phyloP scores from a whole-genome alignment of 1,140 invertebrate genomes.

The Nylanderia fulva region DNA sequence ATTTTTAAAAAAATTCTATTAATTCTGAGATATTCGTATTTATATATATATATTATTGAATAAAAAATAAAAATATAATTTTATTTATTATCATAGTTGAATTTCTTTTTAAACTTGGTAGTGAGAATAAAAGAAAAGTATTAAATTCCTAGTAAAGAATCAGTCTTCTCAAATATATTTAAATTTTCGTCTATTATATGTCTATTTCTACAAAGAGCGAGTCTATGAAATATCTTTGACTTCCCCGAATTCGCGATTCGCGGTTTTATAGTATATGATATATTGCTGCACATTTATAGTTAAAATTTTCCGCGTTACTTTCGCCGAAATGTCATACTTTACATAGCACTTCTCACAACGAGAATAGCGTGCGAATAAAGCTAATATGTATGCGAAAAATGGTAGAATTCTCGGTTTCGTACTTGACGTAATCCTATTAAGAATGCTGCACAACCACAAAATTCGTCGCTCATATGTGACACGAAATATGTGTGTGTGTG shows the following conservation, averaged over 20 bases:
- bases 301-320: conserved; percentile 16
- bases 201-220: background rate
- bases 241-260: conserved; percentile 1
- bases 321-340: conserved; percentile 13
- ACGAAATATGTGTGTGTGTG: background rate
- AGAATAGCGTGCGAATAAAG: background rate
- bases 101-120: background rate
- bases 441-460: conserved; percentile 16
- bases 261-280: conserved; percentile 11
- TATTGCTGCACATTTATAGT: conserved; percentile 18
- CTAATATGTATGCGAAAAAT: conserved; percentile 9
- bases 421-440: conserved; percentile 52
- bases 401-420: conserved; percentile 15
- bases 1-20: conserved; percentile 10
- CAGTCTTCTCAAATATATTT: background rate
- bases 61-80: conserved; percentile 16
- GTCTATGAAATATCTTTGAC: conserved; percentile 10
- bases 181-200: background rate
- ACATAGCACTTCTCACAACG: background rate
- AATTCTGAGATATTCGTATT: background rate
- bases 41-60: background rate
- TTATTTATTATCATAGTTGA: background rate
- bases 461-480: conserved; percentile 34
- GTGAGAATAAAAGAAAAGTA: background rate
- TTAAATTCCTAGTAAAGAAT: background rate